Evolutionary conservation across 2,113 vertebrate genomes (phyloP), one percentile per base, ranked within the genome.

Genomic region (Lonchura striata): DNA sequence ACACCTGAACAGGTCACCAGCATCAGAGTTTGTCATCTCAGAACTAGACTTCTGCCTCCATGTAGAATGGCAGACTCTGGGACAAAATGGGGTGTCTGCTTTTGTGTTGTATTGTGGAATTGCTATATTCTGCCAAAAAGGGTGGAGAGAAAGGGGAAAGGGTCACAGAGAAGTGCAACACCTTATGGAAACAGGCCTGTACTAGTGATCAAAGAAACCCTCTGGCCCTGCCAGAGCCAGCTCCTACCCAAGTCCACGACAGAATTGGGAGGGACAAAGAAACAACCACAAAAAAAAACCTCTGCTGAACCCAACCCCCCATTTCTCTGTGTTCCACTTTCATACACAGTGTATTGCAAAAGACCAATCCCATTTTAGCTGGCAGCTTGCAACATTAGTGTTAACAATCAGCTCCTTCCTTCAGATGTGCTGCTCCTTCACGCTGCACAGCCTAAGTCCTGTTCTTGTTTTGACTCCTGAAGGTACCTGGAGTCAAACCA

Each of bases 251-350:
- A 16, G 20, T 23, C 19, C 37, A 50, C 22, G 57, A 46, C 5
- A 53, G 16, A 66, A 57, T 2, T 42, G 3, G 6, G 4, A 2
- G 2, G 0, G n/a, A n/a, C n/a, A n/a, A 37, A 9, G 6, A 33
- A 59, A 79, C 6, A 69, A 35, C 9, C 4, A 10, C 14, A 33
- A 50, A 33, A 18, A n/a, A 16, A 18, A 25, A 1, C 2, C 1
- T 37, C 33, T 4, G 42, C 0, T 27, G 8, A 41, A 46, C 5
- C 18, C 42, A 3, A 47, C 0, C 4, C 11, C 6, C 5, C 5
- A 14, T 27, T 94, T 37, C 35, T 30, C 31, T 54, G 16, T 22
- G 13, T 33, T 72, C 50, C 13, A 11, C 15, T 65, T 72, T 18
- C 46, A 46, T 15, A 53, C 0, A 3, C 9, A 20, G 16, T 2